These are phyloP conservation scores for Episyrphus balteatus DNA, from an alignment of 1,140 invertebrate genomes.

Conservation along the genomic window DNA sequence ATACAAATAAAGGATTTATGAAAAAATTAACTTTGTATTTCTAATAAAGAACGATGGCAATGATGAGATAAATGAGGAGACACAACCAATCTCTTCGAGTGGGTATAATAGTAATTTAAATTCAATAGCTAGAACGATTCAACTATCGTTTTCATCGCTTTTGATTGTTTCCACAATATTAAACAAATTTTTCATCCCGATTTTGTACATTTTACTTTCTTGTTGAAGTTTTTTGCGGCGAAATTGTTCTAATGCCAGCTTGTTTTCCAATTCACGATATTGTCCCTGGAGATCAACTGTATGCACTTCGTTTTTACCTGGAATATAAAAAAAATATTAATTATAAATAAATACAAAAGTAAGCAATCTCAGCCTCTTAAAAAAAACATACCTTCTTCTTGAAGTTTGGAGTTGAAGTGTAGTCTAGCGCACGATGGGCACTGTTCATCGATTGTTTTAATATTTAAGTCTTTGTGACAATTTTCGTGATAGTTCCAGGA, in stretches of 20 bases:
- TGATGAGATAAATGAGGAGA: too few species aligned
- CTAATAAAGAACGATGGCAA: too few species aligned
- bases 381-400: too few species aligned
- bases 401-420: too few species aligned
- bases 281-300: neutral
- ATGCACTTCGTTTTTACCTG: neutral
- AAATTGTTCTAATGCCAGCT: constrained; percentile 4
- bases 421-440: neutral
- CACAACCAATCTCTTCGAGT: too few species aligned
- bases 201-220: constrained; percentile 7
- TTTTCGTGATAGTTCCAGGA: constrained; percentile 6
- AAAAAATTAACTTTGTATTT: too few species aligned
- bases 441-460: neutral
- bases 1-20: too few species aligned
- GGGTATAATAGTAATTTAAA: too few species aligned
- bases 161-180: constrained; percentile 10
- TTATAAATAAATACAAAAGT: too few species aligned
- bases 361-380: too few species aligned
- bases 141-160: constrained; percentile 3
- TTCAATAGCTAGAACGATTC: too few species aligned
- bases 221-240: constrained; percentile 5
- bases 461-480: constrained; percentile 5
- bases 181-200: constrained; percentile 9
- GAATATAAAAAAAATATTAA: too few species aligned
- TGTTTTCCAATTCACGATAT: constrained; percentile 5